These are phyloP conservation scores for Typhlichthys eigenmanni DNA, from an alignment of 2,797 vertebrate species.

Conservation along the genomic window DNA sequence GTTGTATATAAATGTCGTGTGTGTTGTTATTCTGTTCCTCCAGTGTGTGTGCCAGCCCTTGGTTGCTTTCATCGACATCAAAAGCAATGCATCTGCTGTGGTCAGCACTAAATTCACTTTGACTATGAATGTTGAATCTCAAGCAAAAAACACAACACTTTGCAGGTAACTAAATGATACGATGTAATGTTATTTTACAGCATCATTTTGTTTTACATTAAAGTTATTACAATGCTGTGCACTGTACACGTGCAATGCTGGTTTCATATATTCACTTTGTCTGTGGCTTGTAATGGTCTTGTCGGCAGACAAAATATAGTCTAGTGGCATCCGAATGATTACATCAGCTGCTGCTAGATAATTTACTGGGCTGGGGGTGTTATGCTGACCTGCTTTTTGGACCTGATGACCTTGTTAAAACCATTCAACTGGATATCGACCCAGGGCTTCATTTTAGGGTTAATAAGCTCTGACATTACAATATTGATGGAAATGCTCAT, in stretches of 20 bases:
- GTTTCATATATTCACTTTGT: constrained; percentile 19
- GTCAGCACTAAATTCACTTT: constrained; percentile 71
- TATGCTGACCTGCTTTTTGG: constrained; percentile 72
- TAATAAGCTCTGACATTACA: constrained; percentile 80
- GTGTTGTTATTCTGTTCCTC: constrained; percentile 12
- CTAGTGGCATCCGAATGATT: constrained; percentile 56
- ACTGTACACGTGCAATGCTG: constrained; percentile 5
- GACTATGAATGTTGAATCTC: constrained; percentile 52
- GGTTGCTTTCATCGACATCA: constrained; percentile 47
- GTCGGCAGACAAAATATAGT: constrained; percentile 49
- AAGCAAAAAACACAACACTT: constrained; percentile 45
- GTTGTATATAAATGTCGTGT: too few species aligned
- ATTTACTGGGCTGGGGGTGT: constrained; percentile 66
- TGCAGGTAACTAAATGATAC: constrained; percentile 71
- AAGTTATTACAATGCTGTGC: neutral
- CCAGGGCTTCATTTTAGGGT: constrained; percentile 70
- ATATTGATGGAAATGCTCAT: constrained; percentile 76
- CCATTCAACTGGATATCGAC: constrained; percentile 71
- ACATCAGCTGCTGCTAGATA: constrained; percentile 64
- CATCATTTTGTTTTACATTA: neutral
- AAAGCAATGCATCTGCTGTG: constrained; percentile 65
- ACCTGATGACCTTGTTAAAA: constrained; percentile 67
- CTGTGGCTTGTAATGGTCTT: constrained; percentile 25
- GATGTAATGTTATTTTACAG: neutral
- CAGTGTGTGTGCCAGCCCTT: constrained; percentile 73